Percentiles rank a stretch among this genome's conserved stretches.
These are phyloP conservation scores for Euplagia quadripunctaria DNA, from an alignment of 2,888 invertebrate species.

Conservation along the genomic window DNA sequence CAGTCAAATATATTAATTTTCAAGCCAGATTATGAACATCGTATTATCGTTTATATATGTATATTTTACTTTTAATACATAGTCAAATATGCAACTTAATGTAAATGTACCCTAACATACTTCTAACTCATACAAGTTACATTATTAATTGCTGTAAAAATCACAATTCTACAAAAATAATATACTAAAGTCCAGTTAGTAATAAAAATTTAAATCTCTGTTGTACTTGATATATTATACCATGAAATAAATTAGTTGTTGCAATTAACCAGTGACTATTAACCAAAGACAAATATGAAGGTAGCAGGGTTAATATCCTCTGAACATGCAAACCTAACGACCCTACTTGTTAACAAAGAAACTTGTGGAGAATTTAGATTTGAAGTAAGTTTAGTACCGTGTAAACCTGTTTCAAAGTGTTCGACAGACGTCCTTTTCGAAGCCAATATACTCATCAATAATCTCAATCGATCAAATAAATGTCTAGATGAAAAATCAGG, in stretches of 20 bases:
- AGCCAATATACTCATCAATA: not conserved
- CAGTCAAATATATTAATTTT: no score
- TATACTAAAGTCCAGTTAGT: not conserved
- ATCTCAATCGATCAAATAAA: no score
- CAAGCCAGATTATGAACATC: no score
- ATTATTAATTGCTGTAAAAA: not conserved
- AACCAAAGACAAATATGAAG: constrained; percentile 59
- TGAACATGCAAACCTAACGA: constrained; percentile 56
- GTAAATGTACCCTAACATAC: no score
- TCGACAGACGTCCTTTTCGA: not conserved
- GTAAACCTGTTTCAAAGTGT: not conserved
- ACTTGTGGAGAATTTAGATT: not conserved
- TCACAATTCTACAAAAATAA: not conserved
- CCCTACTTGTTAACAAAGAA: constrained; percentile 10
- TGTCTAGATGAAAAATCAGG: no score
- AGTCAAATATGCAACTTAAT: no score
- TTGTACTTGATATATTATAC: not conserved
- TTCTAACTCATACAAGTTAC: no score
- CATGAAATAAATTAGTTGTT: constrained; percentile 16
- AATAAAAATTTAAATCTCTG: not conserved
- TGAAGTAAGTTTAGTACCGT: not conserved
- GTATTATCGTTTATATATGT: no score
- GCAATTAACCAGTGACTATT: constrained; percentile 43
- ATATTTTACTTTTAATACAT: no score
- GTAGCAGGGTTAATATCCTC: constrained; percentile 49